phyloP scores from a whole-genome alignment of 2,888 invertebrate species.

The Xestobium rufovillosum region DNA sequence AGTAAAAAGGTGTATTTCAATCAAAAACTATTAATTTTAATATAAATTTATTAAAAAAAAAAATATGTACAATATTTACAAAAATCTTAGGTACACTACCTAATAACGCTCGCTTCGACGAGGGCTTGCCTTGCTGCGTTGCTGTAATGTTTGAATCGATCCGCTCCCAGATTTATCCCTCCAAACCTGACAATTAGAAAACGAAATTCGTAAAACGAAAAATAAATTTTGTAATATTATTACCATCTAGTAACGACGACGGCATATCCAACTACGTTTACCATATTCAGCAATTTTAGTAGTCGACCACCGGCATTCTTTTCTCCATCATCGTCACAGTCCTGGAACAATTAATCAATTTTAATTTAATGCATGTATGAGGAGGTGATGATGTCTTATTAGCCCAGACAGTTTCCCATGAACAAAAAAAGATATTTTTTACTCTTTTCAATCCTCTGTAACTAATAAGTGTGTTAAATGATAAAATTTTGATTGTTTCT shows the following conservation, averaged over 20 bases:
- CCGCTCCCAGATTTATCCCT: conserved; percentile 75
- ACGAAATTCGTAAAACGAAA: conserved; percentile 4
- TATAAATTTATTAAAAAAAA: background rate
- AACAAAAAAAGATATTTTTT: too few species aligned
- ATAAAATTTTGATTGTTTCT: conserved; percentile 3
- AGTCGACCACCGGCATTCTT: conserved; percentile 69
- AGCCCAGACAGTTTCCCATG: too few species aligned
- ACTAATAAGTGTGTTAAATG: background rate
- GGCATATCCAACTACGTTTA: conserved; percentile 63
- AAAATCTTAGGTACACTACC: conserved; percentile 10
- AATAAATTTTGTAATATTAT: conserved; percentile 22
- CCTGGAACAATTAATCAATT: conserved; percentile 44
- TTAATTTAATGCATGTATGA: conserved; percentile 5
- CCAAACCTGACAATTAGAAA: conserved; percentile 62
- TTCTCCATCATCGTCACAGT: conserved; percentile 84
- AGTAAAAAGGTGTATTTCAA: too few species aligned
- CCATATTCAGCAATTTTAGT: conserved; percentile 67
- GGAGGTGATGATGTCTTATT: too few species aligned
- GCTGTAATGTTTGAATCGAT: conserved; percentile 79
- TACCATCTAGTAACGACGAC: conserved; percentile 71
- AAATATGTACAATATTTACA: background rate
- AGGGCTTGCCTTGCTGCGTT: conserved; percentile 67
- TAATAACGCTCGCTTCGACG: conserved; percentile 49
- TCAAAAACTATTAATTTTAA: too few species aligned
- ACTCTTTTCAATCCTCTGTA: too few species aligned